A percentile compares a stretch with the other conserved stretches of the same genome.
These are phyloP conservation scores for Carduelis carduelis DNA, from an alignment of 2,797 vertebrate species.

Conservation along the genomic window DNA sequence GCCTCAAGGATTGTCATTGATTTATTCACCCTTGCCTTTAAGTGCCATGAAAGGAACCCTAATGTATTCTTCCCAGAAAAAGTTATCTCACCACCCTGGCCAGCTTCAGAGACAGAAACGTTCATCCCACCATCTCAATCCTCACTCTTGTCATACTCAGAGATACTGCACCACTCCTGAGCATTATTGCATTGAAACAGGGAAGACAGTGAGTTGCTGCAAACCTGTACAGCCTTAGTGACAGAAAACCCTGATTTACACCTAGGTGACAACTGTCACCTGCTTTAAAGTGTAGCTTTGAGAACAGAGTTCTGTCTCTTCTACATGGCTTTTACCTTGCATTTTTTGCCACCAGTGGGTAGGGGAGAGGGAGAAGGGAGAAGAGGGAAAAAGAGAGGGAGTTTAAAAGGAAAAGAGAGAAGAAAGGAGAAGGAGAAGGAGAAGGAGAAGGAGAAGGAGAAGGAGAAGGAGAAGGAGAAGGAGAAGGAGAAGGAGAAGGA, in stretches of 20 bases:
- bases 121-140: not conserved
- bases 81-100: not conserved
- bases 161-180: not conserved
- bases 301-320: not conserved
- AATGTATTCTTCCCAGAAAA: not conserved
- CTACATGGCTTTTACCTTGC: not conserved
- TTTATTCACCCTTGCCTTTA: not conserved
- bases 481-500: not conserved
- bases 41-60: not conserved
- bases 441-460: accelerated
- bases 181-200: not conserved
- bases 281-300: not conserved
- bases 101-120: not conserved
- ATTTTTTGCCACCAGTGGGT: not conserved
- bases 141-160: not conserved
- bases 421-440: too few relatives aligned
- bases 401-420: too few relatives aligned
- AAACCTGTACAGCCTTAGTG: not conserved
- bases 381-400: too few relatives aligned
- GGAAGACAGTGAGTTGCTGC: not conserved
- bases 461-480: too few relatives aligned
- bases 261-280: not conserved
- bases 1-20: not conserved
- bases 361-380: not conserved
- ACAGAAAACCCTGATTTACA: not conserved